phyloP scores from a whole-genome alignment of 2,888 invertebrate species.

The Melanargia galathea region DNA sequence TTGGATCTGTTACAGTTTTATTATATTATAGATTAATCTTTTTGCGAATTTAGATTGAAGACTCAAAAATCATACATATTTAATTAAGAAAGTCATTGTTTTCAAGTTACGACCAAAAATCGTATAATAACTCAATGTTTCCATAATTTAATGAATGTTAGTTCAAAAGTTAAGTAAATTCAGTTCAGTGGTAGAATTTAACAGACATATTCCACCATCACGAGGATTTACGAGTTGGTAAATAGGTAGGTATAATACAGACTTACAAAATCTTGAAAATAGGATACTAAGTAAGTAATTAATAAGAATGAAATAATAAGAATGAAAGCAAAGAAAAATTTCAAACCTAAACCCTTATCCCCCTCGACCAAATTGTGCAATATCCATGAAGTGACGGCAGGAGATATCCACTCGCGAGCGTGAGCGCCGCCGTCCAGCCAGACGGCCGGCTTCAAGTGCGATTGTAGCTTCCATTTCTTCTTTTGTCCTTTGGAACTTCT shows the following conservation, averaged over 20 bases:
- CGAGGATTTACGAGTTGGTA: background rate
- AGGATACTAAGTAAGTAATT: background rate
- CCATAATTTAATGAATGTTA: too few relatives aligned
- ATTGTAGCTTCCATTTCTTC: constrained; percentile 76
- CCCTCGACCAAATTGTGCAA: constrained; percentile 85
- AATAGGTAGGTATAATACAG: background rate
- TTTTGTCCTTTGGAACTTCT: constrained; percentile 54
- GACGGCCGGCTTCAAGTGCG: constrained; percentile 85
- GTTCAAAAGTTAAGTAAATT: too few relatives aligned
- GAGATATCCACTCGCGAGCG: constrained; percentile 90
- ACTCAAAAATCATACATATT: too few relatives aligned
- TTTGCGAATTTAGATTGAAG: too few relatives aligned
- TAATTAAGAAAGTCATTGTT: too few relatives aligned
- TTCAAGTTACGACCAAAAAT: too few relatives aligned
- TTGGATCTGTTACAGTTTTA: too few relatives aligned
- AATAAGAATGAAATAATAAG: background rate
- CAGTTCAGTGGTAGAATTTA: too few relatives aligned
- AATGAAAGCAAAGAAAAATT: background rate
- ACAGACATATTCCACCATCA: too few relatives aligned
- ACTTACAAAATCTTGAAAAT: background rate
- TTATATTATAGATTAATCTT: too few relatives aligned
- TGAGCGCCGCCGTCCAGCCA: constrained; percentile 92
- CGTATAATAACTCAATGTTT: too few relatives aligned
- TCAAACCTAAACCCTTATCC: constrained; percentile 78
- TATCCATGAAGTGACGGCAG: constrained; percentile 89